Evolutionary conservation across 2,888 invertebrate genomes (phyloP).

Genomic region (Drosophila meridionalis): DNA sequence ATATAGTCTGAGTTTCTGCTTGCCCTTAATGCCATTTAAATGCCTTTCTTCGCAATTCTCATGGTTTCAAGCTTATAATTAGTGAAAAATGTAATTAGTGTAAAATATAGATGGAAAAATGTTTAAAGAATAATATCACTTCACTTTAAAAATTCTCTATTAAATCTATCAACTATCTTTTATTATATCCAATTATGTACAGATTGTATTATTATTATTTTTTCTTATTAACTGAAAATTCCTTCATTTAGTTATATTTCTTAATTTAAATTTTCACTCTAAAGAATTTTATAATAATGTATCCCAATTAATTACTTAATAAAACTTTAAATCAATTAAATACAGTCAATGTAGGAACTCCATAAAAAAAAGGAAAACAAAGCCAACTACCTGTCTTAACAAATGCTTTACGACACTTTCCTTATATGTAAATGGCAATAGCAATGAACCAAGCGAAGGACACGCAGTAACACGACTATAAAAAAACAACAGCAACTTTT

Average conservation of each 20-base stretch:
- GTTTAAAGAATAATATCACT: background rate
- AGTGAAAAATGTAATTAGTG: too few relatives aligned
- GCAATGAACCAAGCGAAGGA: slow-evolving; percentile 52
- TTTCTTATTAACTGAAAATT: background rate
- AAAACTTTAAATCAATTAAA: background rate
- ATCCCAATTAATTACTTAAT: background rate
- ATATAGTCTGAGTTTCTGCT: background rate
- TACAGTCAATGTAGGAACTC: slow-evolving; percentile 40
- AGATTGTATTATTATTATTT: too few relatives aligned
- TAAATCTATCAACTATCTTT: background rate
- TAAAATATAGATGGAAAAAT: background rate
- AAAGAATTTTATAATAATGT: background rate
- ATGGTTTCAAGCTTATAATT: background rate
- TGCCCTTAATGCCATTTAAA: background rate
- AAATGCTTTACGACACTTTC: slow-evolving; percentile 35
- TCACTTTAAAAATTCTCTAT: too few relatives aligned
- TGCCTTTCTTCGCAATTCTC: background rate
- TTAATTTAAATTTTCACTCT: background rate
- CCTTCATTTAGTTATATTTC: background rate
- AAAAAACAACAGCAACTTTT: slow-evolving; percentile 5
- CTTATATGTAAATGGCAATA: slow-evolving; percentile 38
- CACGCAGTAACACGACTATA: slow-evolving; percentile 17
- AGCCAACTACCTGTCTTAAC: slow-evolving; percentile 41
- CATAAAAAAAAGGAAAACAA: slow-evolving; percentile 1
- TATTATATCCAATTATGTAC: too few relatives aligned